These are phyloP conservation scores for Sebastes schlegelii DNA, from an alignment of 2,113 vertebrate species.

Conservation along the genomic window DNA sequence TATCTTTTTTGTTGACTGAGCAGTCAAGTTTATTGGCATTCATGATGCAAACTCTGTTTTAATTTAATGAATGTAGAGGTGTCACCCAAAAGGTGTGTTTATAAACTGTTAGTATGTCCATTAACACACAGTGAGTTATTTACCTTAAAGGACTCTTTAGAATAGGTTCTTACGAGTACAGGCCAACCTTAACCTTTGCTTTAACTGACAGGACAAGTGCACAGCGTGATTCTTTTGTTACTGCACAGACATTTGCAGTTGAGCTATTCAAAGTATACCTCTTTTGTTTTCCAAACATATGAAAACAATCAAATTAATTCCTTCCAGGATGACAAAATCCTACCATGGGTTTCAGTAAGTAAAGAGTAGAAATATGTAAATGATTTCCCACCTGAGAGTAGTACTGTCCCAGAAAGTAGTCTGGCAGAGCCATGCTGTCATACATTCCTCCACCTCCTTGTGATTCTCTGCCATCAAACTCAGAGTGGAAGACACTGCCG, in stretches of 20 bases:
- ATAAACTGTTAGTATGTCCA: too few relatives aligned
- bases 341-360: not conserved
- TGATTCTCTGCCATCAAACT: constrained; percentile 25
- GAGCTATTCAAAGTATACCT: not conserved
- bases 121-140: too few relatives aligned
- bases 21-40: not conserved
- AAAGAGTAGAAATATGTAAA: not conserved
- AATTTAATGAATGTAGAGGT: not conserved
- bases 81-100: not conserved
- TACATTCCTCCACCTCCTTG: constrained; percentile 29
- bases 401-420: constrained; percentile 68
- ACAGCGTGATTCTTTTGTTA: not conserved
- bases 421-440: constrained; percentile 72
- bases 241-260: not conserved
- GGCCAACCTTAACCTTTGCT: not conserved
- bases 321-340: not conserved
- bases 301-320: too few relatives aligned
- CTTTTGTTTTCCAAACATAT: too few relatives aligned
- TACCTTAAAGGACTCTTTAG: not conserved
- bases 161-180: not conserved
- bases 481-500: not conserved
- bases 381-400: constrained; percentile 75
- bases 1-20: not conserved
- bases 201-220: not conserved
- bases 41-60: not conserved